phyloP scores from a whole-genome alignment of 2,797 vertebrate genomes.

The Sus cebifrons region DNA sequence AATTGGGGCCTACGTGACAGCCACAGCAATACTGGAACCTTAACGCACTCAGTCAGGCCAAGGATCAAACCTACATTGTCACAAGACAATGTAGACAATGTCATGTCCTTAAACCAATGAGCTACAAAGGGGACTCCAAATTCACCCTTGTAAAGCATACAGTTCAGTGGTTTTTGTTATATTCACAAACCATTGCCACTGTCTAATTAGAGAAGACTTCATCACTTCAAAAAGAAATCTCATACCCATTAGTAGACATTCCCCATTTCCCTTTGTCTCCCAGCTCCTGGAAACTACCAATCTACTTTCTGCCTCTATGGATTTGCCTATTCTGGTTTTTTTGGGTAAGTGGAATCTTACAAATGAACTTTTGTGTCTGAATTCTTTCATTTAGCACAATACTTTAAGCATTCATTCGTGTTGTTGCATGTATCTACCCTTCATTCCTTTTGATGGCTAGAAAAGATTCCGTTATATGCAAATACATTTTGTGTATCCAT shows the following conservation, averaged over 20 bases:
- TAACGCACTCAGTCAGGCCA: too few species aligned
- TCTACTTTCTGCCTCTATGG: neutral
- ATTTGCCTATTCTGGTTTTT: neutral
- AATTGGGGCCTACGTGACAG: too few species aligned
- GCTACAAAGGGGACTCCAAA: neutral
- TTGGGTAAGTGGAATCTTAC: neutral
- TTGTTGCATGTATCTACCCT: neutral
- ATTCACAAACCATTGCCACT: neutral
- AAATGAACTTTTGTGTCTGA: neutral
- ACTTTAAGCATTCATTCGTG: neutral
- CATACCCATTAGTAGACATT: neutral
- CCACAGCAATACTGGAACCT: too few species aligned
- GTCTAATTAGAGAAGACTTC: neutral
- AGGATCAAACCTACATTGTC: too few species aligned
- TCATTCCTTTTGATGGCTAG: conserved; percentile 2
- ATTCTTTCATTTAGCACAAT: conserved; percentile 48
- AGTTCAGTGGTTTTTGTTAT: conserved; percentile 13
- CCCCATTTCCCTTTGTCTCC: neutral
- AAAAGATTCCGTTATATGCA: neutral
- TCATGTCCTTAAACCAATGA: too few species aligned
- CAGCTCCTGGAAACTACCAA: neutral
- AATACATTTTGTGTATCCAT: neutral
- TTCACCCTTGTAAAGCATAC: neutral
- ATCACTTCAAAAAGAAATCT: neutral
- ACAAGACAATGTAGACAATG: too few species aligned